Evolutionary conservation across 2,888 invertebrate genomes (phyloP), one percentile per base, ranked within the genome.

Genomic region (Agonopterix alstromeriana): DNA sequence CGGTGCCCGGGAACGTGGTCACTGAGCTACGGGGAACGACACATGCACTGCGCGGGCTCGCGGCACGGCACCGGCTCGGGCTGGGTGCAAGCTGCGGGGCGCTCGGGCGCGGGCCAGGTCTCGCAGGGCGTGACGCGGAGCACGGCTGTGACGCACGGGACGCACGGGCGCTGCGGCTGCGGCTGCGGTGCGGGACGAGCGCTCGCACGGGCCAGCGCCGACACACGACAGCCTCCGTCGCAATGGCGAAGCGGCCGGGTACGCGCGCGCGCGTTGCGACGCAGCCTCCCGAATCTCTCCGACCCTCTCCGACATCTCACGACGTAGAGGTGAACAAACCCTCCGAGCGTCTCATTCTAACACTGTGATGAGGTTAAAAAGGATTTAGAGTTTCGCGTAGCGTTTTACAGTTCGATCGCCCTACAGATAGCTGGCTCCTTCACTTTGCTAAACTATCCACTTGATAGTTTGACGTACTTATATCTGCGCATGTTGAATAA

Each of bases 1-100:
- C 93, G 95, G 67, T 91, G 93, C 65, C 93, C 93, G 83, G 91
- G 90, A 76, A 74, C 71, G 87, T 89, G 69, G 90, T 90, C 91
- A 82, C 90, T 87, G 64, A 91, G 90, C 61, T 90, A 90, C 68
- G 90, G 90, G 56, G 83, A 84, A 42, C n/a, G 42, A 70, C 88
- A 90, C 78, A 87, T 82, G 77, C 91, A 92, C 85, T 92, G 91
- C 77, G 84, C 85, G 73, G 60, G 57, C 52, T 60, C 59, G 57
- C 68, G 59, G 53, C 50, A 47, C 56, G 52, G 52, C 51, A 49
- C 53, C 50, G 52, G 46, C 42, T 43, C 43, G 51, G 45, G 53
- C 43, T 41, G 47, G 48, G 8, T 51, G 48, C 54, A 53, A 58
- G 53, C 59, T 54, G 54, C 55, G 58, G 55, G 50, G 51, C 48